These are phyloP conservation scores for Chalcosyrphus nemorum DNA, from an alignment of 2,888 invertebrate species.

Conservation along the genomic window DNA sequence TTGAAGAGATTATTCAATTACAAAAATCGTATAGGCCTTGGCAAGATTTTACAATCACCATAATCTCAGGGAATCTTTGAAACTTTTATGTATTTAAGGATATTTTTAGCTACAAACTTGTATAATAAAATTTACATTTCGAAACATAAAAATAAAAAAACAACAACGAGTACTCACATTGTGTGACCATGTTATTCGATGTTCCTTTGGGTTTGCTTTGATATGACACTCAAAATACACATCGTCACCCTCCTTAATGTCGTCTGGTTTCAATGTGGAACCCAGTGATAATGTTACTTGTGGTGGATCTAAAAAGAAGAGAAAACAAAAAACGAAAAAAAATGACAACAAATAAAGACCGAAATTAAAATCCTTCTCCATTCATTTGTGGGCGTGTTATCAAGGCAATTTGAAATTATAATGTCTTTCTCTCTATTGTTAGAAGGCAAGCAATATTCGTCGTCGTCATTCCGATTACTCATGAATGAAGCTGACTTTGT, in stretches of 20 bases:
- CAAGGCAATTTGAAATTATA: slow-evolving; percentile 55
- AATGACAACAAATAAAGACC: slow-evolving; percentile 1
- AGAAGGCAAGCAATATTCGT: slow-evolving; percentile 27
- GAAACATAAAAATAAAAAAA: slow-evolving; percentile 46
- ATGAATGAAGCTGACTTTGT: slow-evolving; percentile 26
- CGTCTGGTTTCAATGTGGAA: slow-evolving; percentile 88
- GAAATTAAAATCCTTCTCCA: slow-evolving; percentile 33
- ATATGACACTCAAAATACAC: slow-evolving; percentile 92
- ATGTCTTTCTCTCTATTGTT: slow-evolving; percentile 47
- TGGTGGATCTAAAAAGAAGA: slow-evolving; percentile 86
- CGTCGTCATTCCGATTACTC: slow-evolving; percentile 39
- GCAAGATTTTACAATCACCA: background rate
- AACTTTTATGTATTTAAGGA: background rate
- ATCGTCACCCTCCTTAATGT: slow-evolving; percentile 91
- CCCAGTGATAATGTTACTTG: slow-evolving; percentile 88
- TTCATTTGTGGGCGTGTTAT: slow-evolving; percentile 13
- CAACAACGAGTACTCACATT: slow-evolving; percentile 84
- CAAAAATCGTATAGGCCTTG: background rate
- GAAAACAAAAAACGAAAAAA: slow-evolving; percentile 11
- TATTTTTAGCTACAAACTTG: background rate
- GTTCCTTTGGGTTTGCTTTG: slow-evolving; percentile 88
- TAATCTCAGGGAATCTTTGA: background rate
- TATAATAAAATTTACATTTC: slow-evolving; percentile 1
- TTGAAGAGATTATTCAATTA: background rate
- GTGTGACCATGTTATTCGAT: slow-evolving; percentile 90